A percentile compares a stretch with the other conserved stretches of the same genome.
Conservation (phyloP, 2,797 vertebrate genomes). For the Pelodytes ibericus region DNA sequence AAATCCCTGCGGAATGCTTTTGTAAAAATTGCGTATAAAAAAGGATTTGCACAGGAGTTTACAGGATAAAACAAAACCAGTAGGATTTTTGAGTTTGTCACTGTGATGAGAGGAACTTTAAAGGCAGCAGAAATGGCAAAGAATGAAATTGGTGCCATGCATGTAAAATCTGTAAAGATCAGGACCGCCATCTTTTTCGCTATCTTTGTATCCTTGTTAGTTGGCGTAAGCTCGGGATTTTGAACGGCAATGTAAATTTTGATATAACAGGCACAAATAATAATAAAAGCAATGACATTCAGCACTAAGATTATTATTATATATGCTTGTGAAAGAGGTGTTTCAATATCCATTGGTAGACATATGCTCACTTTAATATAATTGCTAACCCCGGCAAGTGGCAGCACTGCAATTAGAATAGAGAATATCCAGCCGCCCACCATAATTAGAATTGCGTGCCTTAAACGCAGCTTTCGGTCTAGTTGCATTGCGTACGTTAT, state of each 20-base stretch:
- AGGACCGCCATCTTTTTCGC: constrained; percentile 94
- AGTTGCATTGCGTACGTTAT: constrained; percentile 89
- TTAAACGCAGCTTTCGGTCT: constrained; percentile 80
- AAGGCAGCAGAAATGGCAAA: constrained; percentile 92
- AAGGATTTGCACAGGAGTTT: constrained; percentile 93
- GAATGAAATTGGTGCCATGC: constrained; percentile 94
- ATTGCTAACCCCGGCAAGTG: constrained; percentile 87
- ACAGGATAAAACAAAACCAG: constrained; percentile 91
- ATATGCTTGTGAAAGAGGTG: constrained; percentile 79
- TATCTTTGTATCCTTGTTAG: constrained; percentile 83
- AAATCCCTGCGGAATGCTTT: constrained; percentile 85
- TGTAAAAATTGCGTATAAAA: constrained; percentile 92
- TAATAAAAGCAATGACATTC: constrained; percentile 82
- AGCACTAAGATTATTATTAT: constrained; percentile 80
- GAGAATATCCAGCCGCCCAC: constrained; percentile 85
- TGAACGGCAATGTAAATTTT: constrained; percentile 87
- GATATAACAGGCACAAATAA: constrained; percentile 86
- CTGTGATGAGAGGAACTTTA: constrained; percentile 88
- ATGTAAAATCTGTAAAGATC: constrained; percentile 92
- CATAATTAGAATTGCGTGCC: constrained; percentile 83
- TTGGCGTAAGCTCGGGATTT: constrained; percentile 80
- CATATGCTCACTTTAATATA: constrained; percentile 95
- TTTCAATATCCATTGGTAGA: constrained; percentile 91
- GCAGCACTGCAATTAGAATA: constrained; percentile 79
- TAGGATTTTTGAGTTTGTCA: constrained; percentile 92